phyloP scores from a whole-genome alignment of 1,140 invertebrate species.

The Trichoplusia ni region DNA sequence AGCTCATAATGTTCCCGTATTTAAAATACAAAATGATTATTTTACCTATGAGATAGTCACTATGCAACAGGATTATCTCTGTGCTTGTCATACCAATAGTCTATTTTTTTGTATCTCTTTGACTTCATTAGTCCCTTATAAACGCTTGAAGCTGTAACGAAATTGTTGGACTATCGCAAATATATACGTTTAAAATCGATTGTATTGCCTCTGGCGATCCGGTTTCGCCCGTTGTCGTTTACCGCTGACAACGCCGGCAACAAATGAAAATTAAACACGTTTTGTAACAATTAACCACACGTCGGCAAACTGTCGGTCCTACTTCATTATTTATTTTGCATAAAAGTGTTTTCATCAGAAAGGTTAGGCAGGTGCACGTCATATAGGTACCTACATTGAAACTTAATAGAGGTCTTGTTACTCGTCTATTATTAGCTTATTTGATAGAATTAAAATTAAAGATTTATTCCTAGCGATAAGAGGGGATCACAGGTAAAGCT shows the following conservation, averaged over 20 bases:
- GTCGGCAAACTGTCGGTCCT: constrained; percentile 17
- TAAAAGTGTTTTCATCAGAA: constrained; percentile 3
- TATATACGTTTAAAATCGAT: constrained; percentile 28
- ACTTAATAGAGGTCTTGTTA: too few species aligned
- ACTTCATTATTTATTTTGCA: constrained; percentile 31
- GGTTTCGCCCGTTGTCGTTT: constrained; percentile 11
- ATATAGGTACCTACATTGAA: not conserved
- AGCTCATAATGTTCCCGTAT: too few species aligned
- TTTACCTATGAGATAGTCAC: too few species aligned
- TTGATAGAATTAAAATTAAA: too few species aligned
- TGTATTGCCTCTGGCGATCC: constrained; percentile 5
- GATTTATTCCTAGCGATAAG: too few species aligned
- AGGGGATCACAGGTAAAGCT: too few species aligned
- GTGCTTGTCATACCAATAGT: too few species aligned
- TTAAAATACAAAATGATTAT: too few species aligned
- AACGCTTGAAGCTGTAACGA: not conserved
- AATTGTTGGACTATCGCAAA: constrained; percentile 10
- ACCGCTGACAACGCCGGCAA: constrained; percentile 27
- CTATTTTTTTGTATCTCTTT: too few species aligned
- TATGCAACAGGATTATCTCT: too few species aligned
- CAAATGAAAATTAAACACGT: constrained; percentile 38
- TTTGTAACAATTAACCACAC: constrained; percentile 36
- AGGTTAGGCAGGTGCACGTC: not conserved
- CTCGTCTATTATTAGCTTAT: too few species aligned
- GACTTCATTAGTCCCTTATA: not conserved